Conservation (phyloP, 2,797 vertebrate species). For the Pterois miles region DNA sequence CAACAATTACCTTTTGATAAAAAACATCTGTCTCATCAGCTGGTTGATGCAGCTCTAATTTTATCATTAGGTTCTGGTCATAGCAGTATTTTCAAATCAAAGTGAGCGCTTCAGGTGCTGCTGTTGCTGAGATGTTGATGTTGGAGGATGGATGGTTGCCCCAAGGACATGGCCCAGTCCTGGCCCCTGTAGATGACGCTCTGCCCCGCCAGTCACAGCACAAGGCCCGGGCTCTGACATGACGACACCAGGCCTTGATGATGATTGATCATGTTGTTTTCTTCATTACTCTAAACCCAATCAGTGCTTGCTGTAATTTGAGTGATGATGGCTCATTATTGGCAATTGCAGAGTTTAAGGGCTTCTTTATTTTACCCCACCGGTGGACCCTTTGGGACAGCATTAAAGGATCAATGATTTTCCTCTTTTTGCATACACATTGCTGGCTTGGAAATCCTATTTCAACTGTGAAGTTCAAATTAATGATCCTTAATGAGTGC, state of each 20-base stretch:
- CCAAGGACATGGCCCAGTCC: conserved; percentile 73
- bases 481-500: conserved; percentile 26
- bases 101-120: conserved; percentile 43
- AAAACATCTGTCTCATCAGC: conserved; percentile 53
- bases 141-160: conserved; percentile 75
- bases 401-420: conserved; percentile 80
- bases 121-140: conserved; percentile 63
- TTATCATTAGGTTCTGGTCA: conserved; percentile 19
- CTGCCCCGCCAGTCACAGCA: conserved; percentile 81
- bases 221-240: conserved; percentile 81
- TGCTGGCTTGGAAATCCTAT: conserved; percentile 40
- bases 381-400: conserved; percentile 84
- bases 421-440: conserved; percentile 55
- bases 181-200: conserved; percentile 88
- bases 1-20: conserved; percentile 49
- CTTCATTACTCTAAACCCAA: conserved; percentile 99
- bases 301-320: conserved; percentile 99
- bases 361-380: conserved; percentile 90
- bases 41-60: conserved; percentile 35
- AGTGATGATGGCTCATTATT: conserved; percentile 99
- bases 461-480: conserved; percentile 77
- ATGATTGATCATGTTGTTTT: conserved; percentile 99
- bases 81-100: conserved; percentile 43
- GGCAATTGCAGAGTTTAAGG: conserved; percentile 96
- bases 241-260: conserved; percentile 92